Evolutionary conservation across 2,113 vertebrate species (phyloP).

Genomic region (Thunnus thynnus): DNA sequence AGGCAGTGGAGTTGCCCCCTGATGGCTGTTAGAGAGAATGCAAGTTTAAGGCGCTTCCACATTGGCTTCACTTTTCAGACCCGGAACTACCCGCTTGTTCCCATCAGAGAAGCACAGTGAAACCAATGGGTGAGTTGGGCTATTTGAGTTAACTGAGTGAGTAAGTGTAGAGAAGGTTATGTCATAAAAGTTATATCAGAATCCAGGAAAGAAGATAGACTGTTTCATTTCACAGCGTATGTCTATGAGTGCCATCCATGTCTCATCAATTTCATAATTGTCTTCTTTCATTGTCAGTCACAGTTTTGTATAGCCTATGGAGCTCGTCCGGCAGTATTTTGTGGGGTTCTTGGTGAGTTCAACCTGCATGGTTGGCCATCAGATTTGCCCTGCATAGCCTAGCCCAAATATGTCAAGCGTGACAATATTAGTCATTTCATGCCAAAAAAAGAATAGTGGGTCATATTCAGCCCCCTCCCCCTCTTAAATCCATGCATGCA

Average conservation of each 20-base stretch:
- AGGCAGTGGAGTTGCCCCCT: too few relatives aligned
- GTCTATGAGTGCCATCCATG: background rate
- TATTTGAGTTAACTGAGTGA: constrained; percentile 15
- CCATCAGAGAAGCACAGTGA: background rate
- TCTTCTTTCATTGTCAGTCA: background rate
- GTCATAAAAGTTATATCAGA: constrained; percentile 33
- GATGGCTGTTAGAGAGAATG: too few relatives aligned
- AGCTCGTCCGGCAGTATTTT: constrained; percentile 1
- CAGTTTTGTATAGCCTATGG: constrained; percentile 1
- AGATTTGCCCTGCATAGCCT: constrained; percentile 43
- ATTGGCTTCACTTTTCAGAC: too few relatives aligned
- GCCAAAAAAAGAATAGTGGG: constrained; percentile 73
- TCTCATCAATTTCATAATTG: background rate
- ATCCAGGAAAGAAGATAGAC: constrained; percentile 4
- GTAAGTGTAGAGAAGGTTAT: constrained; percentile 25
- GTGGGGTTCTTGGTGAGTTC: constrained; percentile 32
- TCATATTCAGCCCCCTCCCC: constrained; percentile 52
- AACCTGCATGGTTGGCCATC: constrained; percentile 36
- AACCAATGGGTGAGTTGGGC: constrained; percentile 17
- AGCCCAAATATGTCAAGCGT: constrained; percentile 73
- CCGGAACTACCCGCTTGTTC: too few relatives aligned
- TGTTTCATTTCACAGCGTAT: constrained; percentile 7
- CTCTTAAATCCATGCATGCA: constrained; percentile 56
- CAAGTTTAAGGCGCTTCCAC: too few relatives aligned
- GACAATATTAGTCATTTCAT: constrained; percentile 73